Evolutionary conservation across 1,140 invertebrate species (phyloP).

Genomic region (Paralvinella palmiformis): DNA sequence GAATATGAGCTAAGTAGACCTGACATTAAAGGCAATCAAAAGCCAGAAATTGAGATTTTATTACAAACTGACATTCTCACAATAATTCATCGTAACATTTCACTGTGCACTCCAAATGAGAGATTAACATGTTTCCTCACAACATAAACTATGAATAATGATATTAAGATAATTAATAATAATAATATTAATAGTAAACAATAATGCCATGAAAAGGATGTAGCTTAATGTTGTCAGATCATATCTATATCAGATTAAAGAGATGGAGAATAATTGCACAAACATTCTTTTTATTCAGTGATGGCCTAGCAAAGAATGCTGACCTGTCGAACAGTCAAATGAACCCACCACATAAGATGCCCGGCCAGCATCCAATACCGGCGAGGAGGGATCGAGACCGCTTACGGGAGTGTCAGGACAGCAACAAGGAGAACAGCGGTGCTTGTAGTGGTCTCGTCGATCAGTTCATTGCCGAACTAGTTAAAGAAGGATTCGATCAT

Average conservation of each 20-base stretch:
- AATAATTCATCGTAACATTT: background rate
- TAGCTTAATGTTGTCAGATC: background rate
- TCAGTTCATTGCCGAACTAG: constrained; percentile 79
- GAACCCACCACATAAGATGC: background rate
- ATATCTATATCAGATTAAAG: background rate
- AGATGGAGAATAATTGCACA: background rate
- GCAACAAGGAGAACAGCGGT: constrained; percentile 43
- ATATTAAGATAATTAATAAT: too few relatives aligned
- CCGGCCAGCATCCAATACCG: constrained; percentile 15
- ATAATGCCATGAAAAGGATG: background rate
- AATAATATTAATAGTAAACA: background rate
- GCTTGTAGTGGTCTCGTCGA: constrained; percentile 71
- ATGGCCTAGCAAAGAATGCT: background rate
- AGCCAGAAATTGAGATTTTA: background rate
- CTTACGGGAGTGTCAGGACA: constrained; percentile 37
- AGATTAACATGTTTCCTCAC: too few relatives aligned
- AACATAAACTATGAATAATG: too few relatives aligned
- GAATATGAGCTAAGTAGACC: background rate
- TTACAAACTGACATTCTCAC: background rate
- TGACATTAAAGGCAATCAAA: background rate
- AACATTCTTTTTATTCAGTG: background rate
- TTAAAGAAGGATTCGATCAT: constrained; percentile 80
- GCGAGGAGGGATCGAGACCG: constrained; percentile 25
- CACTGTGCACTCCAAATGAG: too few relatives aligned
- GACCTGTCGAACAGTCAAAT: constrained; percentile 1